Conservation (phyloP, 2,888 invertebrate genomes). For the Phalera bucephala region DNA sequence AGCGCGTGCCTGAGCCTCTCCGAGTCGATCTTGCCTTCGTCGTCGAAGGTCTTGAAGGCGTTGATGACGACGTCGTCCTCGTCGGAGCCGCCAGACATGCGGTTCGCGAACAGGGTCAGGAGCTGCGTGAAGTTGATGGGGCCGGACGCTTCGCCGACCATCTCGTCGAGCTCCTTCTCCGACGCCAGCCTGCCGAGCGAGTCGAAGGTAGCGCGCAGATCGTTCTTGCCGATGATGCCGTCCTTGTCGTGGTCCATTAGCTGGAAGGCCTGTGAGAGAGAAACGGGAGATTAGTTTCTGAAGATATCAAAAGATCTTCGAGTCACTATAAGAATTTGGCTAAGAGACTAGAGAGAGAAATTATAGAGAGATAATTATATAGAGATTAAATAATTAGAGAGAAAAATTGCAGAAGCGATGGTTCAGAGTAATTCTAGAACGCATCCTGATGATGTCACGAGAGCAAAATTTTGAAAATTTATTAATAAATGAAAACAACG, state of each 20-base stretch:
- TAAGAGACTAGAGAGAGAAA: too few relatives aligned
- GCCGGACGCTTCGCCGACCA: conserved; percentile 93
- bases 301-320: too few relatives aligned
- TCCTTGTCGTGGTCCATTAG: conserved; percentile 98
- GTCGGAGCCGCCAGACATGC: conserved; percentile 96
- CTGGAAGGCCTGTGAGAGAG: conserved; percentile 90
- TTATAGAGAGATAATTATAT: too few relatives aligned
- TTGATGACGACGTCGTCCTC: conserved; percentile 96
- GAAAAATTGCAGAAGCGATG: too few relatives aligned
- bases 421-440: too few relatives aligned
- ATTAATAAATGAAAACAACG: conserved; percentile 19
- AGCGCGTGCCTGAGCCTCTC: conserved; percentile 95
- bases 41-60: conserved; percentile 96
- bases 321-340: too few relatives aligned
- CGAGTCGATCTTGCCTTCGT: conserved; percentile 93
- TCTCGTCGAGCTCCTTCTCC: conserved; percentile 95
- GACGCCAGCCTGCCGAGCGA: conserved; percentile 94
- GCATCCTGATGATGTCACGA: conserved; percentile 35
- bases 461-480: conserved; percentile 38
- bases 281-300: conserved; percentile 4
- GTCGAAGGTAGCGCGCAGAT: conserved; percentile 95
- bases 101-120: conserved; percentile 94
- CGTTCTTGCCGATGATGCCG: conserved; percentile 94
- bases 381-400: too few relatives aligned
- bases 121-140: conserved; percentile 98